Evolutionary conservation across 1,140 invertebrate species (phyloP).

Genomic region (Hermatobates lingyangjiaoensis): DNA sequence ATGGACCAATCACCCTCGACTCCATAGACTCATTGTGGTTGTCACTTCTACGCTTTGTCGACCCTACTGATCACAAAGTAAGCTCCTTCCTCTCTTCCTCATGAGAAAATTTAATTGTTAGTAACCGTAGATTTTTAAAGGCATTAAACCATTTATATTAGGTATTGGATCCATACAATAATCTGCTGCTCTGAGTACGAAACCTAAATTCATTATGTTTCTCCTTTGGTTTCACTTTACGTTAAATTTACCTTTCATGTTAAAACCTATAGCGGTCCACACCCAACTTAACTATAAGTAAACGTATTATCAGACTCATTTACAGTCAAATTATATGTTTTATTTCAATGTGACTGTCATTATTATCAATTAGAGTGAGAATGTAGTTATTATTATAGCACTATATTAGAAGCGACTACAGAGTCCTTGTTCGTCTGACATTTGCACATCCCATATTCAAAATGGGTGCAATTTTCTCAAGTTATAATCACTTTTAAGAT

Average conservation of each 20-base stretch:
- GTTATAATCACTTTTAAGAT: neutral
- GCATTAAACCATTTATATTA: neutral
- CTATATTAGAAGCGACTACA: no score
- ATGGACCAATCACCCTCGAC: slow-evolving; percentile 21
- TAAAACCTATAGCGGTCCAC: neutral
- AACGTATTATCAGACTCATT: no score
- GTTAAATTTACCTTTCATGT: neutral
- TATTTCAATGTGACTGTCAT: no score
- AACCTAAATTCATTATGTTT: neutral
- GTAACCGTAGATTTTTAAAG: neutral
- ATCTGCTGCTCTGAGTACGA: neutral
- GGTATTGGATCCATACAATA: neutral
- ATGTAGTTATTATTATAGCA: no score
- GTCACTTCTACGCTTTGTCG: slow-evolving; percentile 57
- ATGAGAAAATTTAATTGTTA: slow-evolving; percentile 1
- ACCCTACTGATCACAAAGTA: slow-evolving; percentile 59
- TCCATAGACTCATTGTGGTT: slow-evolving; percentile 41
- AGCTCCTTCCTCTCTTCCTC: slow-evolving; percentile 4
- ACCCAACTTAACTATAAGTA: no score
- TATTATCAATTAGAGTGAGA: no score
- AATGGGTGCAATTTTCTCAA: neutral
- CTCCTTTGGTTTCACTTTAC: neutral
- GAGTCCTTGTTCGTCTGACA: no score
- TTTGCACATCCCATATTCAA: no score
- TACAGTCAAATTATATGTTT: no score